Base-by-base conservation (phyloP, 2,888 invertebrate species). In the Odontocolon sp. region DNA sequence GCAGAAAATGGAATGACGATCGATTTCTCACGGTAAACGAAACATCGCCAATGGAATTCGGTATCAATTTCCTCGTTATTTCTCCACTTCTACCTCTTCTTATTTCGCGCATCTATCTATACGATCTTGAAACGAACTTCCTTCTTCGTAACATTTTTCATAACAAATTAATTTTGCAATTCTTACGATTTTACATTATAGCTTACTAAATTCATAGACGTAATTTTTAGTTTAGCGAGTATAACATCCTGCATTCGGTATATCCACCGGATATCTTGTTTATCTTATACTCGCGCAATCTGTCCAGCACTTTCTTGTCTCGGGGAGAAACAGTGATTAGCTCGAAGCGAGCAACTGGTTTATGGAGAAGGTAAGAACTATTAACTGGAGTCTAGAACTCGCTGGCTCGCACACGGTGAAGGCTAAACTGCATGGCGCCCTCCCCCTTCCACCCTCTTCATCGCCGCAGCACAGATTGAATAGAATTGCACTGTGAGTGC, bases 401-500 rank as follows among this genome's bases (percentile, higher is more conserved):
- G 45, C 28, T 38, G 36, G 21, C 40, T n/a, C 50, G 50, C n/a
- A 21, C 57, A 57, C 59, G 52, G 75, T 76, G 75, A 76, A 76
- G 75, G 70, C 75, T 76, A 66, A 75, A 54, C 36, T 57, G 21
- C 54, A 50, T 21, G 21, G 40, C 45, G 45, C 42, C 36, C 45
- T 45, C 33, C 45, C 52, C 64, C 64, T 80, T 77, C 78, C n/a
- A n/a, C n/a, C n/a, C n/a, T n/a, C n/a, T n/a, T n/a, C n/a, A n/a
- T n/a, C n/a, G n/a, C n/a, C n/a, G n/a, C n/a, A n/a, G 56, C 61
- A 74, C 50, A 72, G 70, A 71, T 79, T 79, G 81, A 84, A 83
- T 82, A 83, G 85, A 85, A 85, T 84, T 81, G 82, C 82, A 77
- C 45, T 42, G 45, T 18, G 26, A 52, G 66, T 56, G 59, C 54